Evolutionary conservation across 2,113 vertebrate genomes (phyloP), one percentile per base, ranked within the genome.

Genomic region (Lethenteron reissneri): DNA sequence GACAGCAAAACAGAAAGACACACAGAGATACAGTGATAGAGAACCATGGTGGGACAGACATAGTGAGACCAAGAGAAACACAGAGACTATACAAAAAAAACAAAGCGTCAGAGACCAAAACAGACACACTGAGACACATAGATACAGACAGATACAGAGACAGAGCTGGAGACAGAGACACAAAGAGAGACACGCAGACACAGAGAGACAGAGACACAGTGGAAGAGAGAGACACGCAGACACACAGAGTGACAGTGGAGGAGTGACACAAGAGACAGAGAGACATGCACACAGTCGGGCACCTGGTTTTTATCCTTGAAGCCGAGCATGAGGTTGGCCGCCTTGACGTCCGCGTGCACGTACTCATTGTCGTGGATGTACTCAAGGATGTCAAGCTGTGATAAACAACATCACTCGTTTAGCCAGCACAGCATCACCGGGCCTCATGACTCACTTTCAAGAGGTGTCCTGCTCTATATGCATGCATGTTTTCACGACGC

Each of bases 311-410:
- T 85, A 77, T 90, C 82, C 71, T 79, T 83, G 80, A 86, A 77
- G 79, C 85, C 86, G 78, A 95, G 78, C 68, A 96, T 83, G 69
- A 97, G 89, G 78, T 96, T 97, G 58, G 90, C 88, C 4, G 92
- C 90, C 81, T 97, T 97, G 78, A 97, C 86, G 72, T 97, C 92
- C 10, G 86, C 90, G 1, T 97, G 92, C 12, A 94, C 92, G 25
- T 97, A 97, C 77, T 96, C 92, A 21, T 96, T 88, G 17, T 96
- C 89, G 2, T 96, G 92, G 78, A 94, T 75, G 70, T 89, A 97
- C 74, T 97, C 92, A 79, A 97, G 83, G 72, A 83, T 80, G 75
- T 96, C 87, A 77, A 97, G 81, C 92, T 97, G 6, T 41, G 41
- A 41, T 41, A 41, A 41, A 41, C 41, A 41, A 41, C 41, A 5